Conservation (phyloP, 2,797 vertebrate species). For the Microctenopoma stevenorrisi region DNA sequence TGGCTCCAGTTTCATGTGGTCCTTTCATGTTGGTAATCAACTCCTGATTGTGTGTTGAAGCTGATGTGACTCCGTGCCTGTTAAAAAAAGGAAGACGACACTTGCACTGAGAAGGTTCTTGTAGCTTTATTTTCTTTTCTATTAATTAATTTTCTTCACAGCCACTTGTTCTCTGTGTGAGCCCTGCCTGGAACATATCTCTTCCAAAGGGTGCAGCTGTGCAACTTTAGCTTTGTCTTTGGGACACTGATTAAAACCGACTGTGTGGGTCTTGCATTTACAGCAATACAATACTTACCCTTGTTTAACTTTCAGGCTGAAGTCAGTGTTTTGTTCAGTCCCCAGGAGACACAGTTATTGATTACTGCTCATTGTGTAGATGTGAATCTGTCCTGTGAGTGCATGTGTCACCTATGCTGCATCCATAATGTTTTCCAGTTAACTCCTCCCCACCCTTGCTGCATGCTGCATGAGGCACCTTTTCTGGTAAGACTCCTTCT, state of each 20-base stretch:
- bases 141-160: constrained; percentile 58
- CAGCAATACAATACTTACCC: constrained; percentile 8
- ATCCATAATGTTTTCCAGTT: constrained; percentile 97
- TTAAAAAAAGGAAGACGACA: constrained; percentile 80
- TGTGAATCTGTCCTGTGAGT: constrained; percentile 66
- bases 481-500: constrained; percentile 91
- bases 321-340: constrained; percentile 46
- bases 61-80: constrained; percentile 75
- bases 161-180: constrained; percentile 49
- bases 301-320: constrained; percentile 23
- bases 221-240: constrained; percentile 48
- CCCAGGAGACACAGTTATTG: constrained; percentile 27
- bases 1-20: constrained; percentile 30
- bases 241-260: constrained; percentile 63
- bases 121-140: constrained; percentile 58
- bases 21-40: constrained; percentile 65
- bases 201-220: constrained; percentile 38
- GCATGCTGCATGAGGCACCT: constrained; percentile 94
- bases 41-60: constrained; percentile 79
- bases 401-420: constrained; percentile 84
- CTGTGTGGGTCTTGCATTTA: background rate
- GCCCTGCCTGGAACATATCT: constrained; percentile 43
- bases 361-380: constrained; percentile 44
- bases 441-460: constrained; percentile 92
- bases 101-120: constrained; percentile 81